Percentiles rank a stretch among this genome's conserved stretches.
These are phyloP conservation scores for Alcedo atthis DNA, from an alignment of 2,797 vertebrate genomes.

Conservation along the genomic window DNA sequence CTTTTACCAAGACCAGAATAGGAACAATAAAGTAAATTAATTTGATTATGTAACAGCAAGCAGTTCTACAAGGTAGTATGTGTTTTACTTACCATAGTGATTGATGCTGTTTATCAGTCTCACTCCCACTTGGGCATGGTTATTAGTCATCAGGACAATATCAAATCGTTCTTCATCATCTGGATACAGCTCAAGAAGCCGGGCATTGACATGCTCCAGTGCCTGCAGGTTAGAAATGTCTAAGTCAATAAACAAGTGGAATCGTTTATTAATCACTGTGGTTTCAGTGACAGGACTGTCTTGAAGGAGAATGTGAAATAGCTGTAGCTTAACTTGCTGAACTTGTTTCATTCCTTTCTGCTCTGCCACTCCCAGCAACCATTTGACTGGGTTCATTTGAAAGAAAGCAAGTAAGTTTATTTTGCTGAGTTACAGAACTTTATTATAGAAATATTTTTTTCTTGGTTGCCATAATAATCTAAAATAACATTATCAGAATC, in stretches of 20 bases:
- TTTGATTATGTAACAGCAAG: constrained; percentile 2
- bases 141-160: constrained; percentile 97
- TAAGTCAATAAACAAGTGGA: background rate
- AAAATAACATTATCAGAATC: background rate
- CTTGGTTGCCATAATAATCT: background rate
- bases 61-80: constrained; percentile 26
- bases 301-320: background rate
- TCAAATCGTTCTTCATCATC: constrained; percentile 94
- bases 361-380: background rate
- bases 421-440: background rate
- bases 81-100: constrained; percentile 88
- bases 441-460: background rate
- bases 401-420: background rate
- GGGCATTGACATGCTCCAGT: constrained; percentile 87
- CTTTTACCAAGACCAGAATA: background rate
- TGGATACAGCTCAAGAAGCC: constrained; percentile 89
- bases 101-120: constrained; percentile 98
- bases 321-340: background rate
- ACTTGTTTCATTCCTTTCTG: background rate
- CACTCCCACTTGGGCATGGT: constrained; percentile 96
- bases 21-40: constrained; percentile 44
- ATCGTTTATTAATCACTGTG: background rate
- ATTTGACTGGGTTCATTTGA: background rate
- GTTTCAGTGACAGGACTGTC: background rate
- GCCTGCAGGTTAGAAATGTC: constrained; percentile 80